Conservation (phyloP, 1,140 invertebrate genomes). For the Pseudomyrmex cubaensis region DNA sequence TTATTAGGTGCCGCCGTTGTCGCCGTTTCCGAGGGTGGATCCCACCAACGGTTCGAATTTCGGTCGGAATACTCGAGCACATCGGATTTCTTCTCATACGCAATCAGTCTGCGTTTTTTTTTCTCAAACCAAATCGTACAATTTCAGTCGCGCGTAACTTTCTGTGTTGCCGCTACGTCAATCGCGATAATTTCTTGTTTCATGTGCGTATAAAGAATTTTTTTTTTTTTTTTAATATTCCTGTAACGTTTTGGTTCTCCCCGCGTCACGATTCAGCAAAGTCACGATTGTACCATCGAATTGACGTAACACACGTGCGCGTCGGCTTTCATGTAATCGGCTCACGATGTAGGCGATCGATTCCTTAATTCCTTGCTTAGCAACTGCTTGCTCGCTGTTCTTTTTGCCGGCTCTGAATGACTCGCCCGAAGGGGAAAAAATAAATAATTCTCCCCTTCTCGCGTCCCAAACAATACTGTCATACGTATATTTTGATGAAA, state of each 20-base stretch:
- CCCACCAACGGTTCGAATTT: slow-evolving; percentile 2
- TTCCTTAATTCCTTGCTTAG: slow-evolving; percentile 5
- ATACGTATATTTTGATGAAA: slow-evolving; percentile 13
- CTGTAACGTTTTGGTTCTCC: not conserved
- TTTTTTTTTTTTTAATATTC: not conserved
- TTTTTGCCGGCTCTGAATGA: not conserved
- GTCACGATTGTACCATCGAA: not conserved
- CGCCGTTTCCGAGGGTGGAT: slow-evolving; percentile 44
- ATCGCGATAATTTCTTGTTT: slow-evolving; percentile 1
- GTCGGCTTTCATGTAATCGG: not conserved
- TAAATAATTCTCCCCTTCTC: slow-evolving; percentile 10
- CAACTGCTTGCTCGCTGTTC: not conserved
- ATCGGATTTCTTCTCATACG: not conserved
- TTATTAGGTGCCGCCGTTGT: slow-evolving; percentile 68
- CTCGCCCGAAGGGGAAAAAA: not conserved
- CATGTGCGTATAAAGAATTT: too few relatives aligned
- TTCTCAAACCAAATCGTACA: not conserved
- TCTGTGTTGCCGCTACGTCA: not conserved
- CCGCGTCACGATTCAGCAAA: not conserved
- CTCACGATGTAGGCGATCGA: not conserved
- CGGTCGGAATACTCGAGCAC: slow-evolving; percentile 7
- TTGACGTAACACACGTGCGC: not conserved
- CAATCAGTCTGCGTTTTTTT: not conserved
- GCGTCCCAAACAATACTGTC: not conserved
- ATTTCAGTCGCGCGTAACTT: not conserved